These are phyloP conservation scores for Antheraea pernyi DNA, from an alignment of 1,140 invertebrate genomes.

Conservation along the genomic window DNA sequence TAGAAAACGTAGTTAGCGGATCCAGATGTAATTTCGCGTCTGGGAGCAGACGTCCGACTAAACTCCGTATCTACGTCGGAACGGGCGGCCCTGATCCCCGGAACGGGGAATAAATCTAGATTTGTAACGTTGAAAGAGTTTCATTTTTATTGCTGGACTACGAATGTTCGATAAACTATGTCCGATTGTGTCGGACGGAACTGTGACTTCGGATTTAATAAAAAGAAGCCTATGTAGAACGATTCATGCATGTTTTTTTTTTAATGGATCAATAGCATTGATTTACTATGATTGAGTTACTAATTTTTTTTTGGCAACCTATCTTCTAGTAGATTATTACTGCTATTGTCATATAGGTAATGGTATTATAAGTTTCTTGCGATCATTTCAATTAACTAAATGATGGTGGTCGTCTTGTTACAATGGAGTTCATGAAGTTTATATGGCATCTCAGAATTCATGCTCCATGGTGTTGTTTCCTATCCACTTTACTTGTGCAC, in stretches of 20 bases:
- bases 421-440: no score
- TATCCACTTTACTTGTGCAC: no score
- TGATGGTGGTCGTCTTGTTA: no score
- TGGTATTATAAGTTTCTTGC: no score
- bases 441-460: no score
- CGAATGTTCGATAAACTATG: background rate
- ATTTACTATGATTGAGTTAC: no score
- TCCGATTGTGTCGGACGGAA: background rate
- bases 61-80: conserved; percentile 4
- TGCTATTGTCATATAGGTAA: no score
- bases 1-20: conserved; percentile 8
- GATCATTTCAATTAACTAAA: no score
- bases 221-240: background rate
- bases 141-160: conserved; percentile 20
- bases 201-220: background rate
- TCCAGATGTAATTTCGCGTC: conserved; percentile 10
- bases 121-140: conserved; percentile 31
- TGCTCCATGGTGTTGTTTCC: no score
- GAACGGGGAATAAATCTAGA: conserved; percentile 19
- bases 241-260: background rate
- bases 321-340: no score
- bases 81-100: background rate
- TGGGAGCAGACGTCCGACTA: conserved; percentile 3
- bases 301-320: no score
- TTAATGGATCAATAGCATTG: no score